Percentiles rank a stretch among this genome's conserved stretches.
Evolutionary conservation across 2,797 vertebrate genomes (phyloP).

Genomic region (Florisuga fusca): DNA sequence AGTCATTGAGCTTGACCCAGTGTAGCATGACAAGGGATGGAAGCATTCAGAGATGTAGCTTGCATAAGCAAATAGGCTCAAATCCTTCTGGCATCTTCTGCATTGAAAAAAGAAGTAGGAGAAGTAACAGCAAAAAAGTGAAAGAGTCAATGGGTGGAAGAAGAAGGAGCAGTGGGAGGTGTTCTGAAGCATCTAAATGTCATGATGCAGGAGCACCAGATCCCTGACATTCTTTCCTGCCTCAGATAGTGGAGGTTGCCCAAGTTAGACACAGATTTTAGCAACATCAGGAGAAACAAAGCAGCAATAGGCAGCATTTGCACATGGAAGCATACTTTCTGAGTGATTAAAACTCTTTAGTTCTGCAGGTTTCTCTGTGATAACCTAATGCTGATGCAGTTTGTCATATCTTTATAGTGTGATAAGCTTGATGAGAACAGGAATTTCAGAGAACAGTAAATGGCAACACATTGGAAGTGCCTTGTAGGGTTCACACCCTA

Average conservation of each 20-base stretch:
- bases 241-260: neutral
- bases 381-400: neutral
- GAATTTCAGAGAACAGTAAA: conserved; percentile 5
- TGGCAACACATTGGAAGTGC: neutral
- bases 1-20: neutral
- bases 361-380: neutral
- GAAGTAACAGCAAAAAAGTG: neutral
- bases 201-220: neutral
- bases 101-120: neutral
- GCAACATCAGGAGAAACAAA: neutral
- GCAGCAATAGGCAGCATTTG: neutral
- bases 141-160: neutral
- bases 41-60: neutral
- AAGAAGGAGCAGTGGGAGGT: neutral
- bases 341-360: neutral
- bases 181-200: neutral
- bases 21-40: neutral
- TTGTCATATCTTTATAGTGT: neutral
- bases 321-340: neutral
- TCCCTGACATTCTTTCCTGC: neutral
- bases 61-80: neutral
- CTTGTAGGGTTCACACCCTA: conserved; percentile 4
- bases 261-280: neutral
- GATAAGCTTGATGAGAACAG: neutral
- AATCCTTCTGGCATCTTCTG: neutral